Evolutionary conservation across 2,797 vertebrate species (phyloP).

Genomic region (Naso thynnoides): DNA sequence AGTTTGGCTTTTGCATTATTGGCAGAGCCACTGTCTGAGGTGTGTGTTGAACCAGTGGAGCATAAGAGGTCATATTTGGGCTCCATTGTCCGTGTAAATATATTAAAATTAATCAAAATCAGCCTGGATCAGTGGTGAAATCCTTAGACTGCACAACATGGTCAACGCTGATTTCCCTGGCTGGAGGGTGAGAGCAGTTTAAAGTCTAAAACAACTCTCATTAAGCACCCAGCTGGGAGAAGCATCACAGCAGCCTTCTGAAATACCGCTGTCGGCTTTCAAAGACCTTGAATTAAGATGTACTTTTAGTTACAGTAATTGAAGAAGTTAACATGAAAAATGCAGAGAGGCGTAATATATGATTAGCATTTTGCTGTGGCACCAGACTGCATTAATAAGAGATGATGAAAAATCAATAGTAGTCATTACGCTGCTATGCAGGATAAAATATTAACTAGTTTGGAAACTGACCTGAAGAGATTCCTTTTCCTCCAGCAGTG

Average conservation of each 20-base stretch:
- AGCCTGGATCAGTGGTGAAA: conserved; percentile 13
- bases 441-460: conserved; percentile 87
- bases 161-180: conserved; percentile 20
- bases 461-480: conserved; percentile 81
- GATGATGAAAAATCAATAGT: conserved; percentile 86
- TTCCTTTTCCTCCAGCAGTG: conserved; percentile 53
- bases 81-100: conserved; percentile 40
- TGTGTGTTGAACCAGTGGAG: conserved; percentile 36
- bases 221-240: conserved; percentile 31
- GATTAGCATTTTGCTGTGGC: conserved; percentile 81
- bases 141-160: conserved; percentile 4
- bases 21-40: conserved; percentile 53
- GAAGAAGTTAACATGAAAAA: conserved; percentile 63
- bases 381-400: conserved; percentile 84
- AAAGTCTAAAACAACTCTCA: conserved; percentile 28
- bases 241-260: conserved; percentile 18
- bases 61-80: conserved; percentile 50
- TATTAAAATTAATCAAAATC: conserved; percentile 25
- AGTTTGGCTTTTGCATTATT: conserved; percentile 56
- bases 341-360: conserved; percentile 61
- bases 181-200: conserved; percentile 25
- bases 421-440: conserved; percentile 78
- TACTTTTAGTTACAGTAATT: conserved; percentile 60
- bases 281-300: conserved; percentile 57
- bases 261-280: conserved; percentile 27